A percentile compares a stretch with the other conserved stretches of the same genome.
phyloP scores from a whole-genome alignment of 1,140 invertebrate species.

The Pseudachorutes palmiensis region DNA sequence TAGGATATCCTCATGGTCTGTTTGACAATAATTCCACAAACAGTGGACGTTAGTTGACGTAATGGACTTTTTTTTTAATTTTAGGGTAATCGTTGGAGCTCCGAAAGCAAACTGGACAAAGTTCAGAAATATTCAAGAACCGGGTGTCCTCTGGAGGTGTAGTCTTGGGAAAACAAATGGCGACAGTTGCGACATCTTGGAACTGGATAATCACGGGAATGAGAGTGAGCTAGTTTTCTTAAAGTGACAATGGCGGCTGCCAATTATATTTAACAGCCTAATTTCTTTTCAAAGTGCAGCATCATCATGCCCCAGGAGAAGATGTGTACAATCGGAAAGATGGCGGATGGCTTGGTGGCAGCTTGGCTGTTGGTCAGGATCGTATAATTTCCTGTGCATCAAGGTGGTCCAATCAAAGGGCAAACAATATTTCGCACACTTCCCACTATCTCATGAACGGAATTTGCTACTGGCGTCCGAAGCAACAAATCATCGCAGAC shows the following conservation, averaged over 20 bases:
- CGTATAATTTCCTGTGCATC: slow-evolving; percentile 35
- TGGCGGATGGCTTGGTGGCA: slow-evolving; percentile 33
- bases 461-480: slow-evolving; percentile 37
- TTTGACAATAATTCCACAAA: not conserved
- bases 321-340: slow-evolving; percentile 22
- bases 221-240: not conserved
- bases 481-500: not conserved
- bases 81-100: slow-evolving; percentile 36
- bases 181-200: slow-evolving; percentile 23
- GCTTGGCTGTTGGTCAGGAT: slow-evolving; percentile 16
- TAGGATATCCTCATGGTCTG: not conserved
- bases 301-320: not conserved
- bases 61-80: not conserved
- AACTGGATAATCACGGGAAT: slow-evolving; percentile 23
- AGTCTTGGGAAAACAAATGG: slow-evolving; percentile 9
- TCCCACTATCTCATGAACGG: slow-evolving; percentile 38
- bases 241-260: not conserved
- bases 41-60: not conserved
- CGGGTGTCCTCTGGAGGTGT: slow-evolving; percentile 37
- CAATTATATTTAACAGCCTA: not conserved
- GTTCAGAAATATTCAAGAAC: slow-evolving; percentile 27
- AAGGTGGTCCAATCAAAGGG: slow-evolving; percentile 38
- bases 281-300: not conserved
- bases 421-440: not conserved
- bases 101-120: slow-evolving; percentile 36